Conservation (phyloP, 2,888 invertebrate species). For the Drosophila nr. medialis region DNA sequence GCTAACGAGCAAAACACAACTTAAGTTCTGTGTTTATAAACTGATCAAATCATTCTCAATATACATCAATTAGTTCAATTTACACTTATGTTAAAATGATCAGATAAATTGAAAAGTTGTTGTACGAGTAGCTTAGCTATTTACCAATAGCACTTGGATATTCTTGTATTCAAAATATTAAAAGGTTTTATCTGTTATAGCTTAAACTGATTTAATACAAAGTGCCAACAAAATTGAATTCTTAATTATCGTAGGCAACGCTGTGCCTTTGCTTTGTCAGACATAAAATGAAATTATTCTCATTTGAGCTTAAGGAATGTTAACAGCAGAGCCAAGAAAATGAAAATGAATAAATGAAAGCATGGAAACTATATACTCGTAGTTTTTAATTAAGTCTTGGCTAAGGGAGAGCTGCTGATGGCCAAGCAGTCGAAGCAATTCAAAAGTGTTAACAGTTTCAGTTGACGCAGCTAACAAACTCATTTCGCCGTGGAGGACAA, state of each 20-base stretch:
- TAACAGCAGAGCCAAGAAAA: slow-evolving; percentile 18
- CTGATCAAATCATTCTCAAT: background rate
- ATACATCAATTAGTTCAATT: background rate
- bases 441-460: slow-evolving; percentile 69
- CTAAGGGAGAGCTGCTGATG: slow-evolving; percentile 51
- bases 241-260: slow-evolving; percentile 57
- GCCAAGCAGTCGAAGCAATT: slow-evolving; percentile 42
- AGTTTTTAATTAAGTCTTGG: slow-evolving; percentile 70
- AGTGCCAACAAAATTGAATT: slow-evolving; percentile 65
- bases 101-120: accelerated
- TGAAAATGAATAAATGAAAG: background rate
- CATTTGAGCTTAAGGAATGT: slow-evolving; percentile 61
- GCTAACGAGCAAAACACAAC: background rate
- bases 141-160: background rate
- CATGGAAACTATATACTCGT: slow-evolving; percentile 43
- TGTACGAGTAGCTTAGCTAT: background rate
- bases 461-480: slow-evolving; percentile 62
- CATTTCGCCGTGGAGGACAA: slow-evolving; percentile 44
- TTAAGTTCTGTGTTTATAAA: background rate
- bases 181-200: background rate
- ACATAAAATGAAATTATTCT: slow-evolving; percentile 67
- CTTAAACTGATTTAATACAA: slow-evolving; percentile 48
- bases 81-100: background rate
- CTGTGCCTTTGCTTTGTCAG: slow-evolving; percentile 21
- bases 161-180: background rate